Conservation (phyloP, 2,888 invertebrate genomes). For the Protophormia terraenovae region DNA sequence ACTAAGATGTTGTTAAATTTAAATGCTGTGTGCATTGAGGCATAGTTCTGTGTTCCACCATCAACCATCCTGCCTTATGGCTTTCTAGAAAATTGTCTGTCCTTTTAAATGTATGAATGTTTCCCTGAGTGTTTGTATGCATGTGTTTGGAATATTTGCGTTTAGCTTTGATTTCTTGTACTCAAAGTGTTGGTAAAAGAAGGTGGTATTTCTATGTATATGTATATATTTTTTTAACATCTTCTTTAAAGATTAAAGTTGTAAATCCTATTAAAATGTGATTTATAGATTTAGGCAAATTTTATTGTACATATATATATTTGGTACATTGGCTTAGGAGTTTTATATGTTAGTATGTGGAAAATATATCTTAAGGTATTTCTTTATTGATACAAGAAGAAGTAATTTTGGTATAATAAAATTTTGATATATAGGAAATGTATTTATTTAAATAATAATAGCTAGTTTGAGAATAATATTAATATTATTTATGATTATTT, state of each 20-base stretch:
- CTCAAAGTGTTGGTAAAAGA: neutral
- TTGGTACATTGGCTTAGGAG: neutral
- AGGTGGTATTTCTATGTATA: neutral
- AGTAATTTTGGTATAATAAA: neutral
- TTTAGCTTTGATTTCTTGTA: conserved; percentile 34
- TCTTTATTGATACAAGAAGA: neutral
- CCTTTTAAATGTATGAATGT: too few species aligned
- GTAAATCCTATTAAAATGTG: conserved; percentile 64
- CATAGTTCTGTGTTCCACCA: conserved; percentile 28
- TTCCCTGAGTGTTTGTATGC: neutral
- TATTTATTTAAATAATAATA: neutral
- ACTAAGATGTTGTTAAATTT: conserved; percentile 54
- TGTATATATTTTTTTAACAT: neutral
- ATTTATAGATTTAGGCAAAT: conserved; percentile 32
- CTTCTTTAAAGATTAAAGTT: conserved; percentile 47
- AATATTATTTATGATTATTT: neutral
- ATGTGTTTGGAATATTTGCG: neutral
- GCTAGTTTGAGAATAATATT: neutral
- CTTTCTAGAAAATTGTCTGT: neutral
- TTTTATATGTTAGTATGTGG: neutral
- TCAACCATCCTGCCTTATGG: conserved; percentile 5
- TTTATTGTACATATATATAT: conserved; percentile 21
- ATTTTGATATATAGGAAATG: neutral
- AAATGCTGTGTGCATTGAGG: conserved; percentile 59
- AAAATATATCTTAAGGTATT: neutral